Conservation (phyloP, 2,797 vertebrate genomes). For the Neostethus bicornis region DNA sequence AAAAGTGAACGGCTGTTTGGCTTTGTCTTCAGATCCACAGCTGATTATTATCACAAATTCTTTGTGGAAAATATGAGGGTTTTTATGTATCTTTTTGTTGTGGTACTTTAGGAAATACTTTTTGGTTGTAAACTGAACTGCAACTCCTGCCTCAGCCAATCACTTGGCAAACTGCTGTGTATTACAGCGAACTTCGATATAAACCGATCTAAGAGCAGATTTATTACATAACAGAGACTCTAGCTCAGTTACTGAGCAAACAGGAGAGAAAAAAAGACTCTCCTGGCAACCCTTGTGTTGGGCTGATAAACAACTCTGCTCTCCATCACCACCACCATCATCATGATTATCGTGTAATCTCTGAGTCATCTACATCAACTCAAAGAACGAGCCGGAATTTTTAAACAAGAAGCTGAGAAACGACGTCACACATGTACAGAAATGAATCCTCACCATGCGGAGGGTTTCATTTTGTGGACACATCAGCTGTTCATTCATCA, state of each 20-base stretch:
- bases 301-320: conserved; percentile 14
- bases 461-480: not conserved
- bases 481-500: conserved; percentile 7
- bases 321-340: conserved; percentile 6
- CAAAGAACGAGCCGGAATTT: conserved; percentile 3
- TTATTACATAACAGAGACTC: conserved; percentile 12
- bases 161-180: not conserved
- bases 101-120: not conserved
- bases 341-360: conserved; percentile 14
- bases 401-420: conserved; percentile 12
- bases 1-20: too few relatives aligned
- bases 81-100: not conserved
- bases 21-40: not conserved
- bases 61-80: not conserved
- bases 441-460: not conserved
- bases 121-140: not conserved
- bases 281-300: conserved; percentile 27
- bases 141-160: not conserved
- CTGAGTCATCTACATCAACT: conserved; percentile 13
- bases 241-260: conserved; percentile 7
- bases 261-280: not conserved
- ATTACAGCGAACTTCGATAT: not conserved
- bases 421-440: not conserved
- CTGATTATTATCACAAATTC: not conserved
- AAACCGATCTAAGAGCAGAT: conserved; percentile 10